Evolutionary conservation across 2,113 vertebrate species (phyloP).

Genomic region (Camelus dromedarius): DNA sequence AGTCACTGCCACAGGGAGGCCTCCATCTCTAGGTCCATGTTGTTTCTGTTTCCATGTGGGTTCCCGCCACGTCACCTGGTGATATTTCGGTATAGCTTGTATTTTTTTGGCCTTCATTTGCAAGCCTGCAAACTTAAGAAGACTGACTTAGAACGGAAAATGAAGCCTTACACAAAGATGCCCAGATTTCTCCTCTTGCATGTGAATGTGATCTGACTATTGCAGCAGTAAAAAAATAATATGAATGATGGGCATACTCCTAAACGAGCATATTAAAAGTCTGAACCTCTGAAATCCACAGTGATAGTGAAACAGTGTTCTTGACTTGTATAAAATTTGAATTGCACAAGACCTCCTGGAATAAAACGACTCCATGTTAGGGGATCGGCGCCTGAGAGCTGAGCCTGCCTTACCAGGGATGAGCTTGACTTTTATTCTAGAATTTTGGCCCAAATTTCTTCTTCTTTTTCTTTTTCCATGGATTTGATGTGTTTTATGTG

Average conservation of each 20-base stretch:
- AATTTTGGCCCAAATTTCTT: constrained; percentile 49
- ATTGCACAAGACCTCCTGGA: constrained; percentile 33
- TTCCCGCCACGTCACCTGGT: neutral
- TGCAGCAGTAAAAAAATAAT: constrained; percentile 12
- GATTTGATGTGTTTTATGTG: constrained; percentile 25
- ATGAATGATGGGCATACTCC: neutral
- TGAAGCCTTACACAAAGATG: neutral
- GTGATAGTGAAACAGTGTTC: constrained; percentile 21
- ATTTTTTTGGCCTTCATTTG: neutral
- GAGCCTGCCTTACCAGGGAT: neutral
- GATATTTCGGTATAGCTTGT: neutral
- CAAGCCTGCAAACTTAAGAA: neutral
- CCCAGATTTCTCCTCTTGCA: neutral
- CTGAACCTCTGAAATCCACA: neutral
- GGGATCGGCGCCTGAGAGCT: neutral
- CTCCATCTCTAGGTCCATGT: neutral
- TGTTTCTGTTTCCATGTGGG: neutral
- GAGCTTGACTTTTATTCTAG: constrained; percentile 23
- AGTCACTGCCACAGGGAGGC: neutral
- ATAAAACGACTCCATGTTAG: neutral
- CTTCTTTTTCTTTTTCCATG: neutral
- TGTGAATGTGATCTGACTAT: neutral
- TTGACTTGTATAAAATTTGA: neutral
- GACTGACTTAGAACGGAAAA: constrained; percentile 61
- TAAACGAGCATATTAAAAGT: neutral